phyloP scores from a whole-genome alignment of 2,113 vertebrate genomes.

The Callorhinus ursinus region DNA sequence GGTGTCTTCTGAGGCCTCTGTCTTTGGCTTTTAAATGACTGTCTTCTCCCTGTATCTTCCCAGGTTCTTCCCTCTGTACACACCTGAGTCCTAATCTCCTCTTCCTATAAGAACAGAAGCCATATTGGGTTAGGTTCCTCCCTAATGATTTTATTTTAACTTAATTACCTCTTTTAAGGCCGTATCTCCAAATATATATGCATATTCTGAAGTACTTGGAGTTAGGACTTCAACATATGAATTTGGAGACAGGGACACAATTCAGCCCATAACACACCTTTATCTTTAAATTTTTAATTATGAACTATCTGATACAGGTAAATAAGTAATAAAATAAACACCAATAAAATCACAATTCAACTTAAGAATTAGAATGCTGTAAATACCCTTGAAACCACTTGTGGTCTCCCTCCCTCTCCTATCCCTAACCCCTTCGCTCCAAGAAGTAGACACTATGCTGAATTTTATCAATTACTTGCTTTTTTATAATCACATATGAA shows the following conservation, averaged over 20 bases:
- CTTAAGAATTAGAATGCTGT: not conserved
- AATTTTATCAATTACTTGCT: not conserved
- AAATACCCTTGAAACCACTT: not conserved
- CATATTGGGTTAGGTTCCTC: not conserved
- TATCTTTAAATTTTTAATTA: not conserved
- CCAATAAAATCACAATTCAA: not conserved
- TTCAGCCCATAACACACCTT: not conserved
- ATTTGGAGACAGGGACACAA: not conserved
- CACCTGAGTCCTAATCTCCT: not conserved
- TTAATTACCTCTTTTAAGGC: not conserved
- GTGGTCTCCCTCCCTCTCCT: not conserved
- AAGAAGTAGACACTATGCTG: not conserved
- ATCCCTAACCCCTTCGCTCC: not conserved
- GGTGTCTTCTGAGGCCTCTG: not conserved
- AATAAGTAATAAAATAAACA: not conserved
- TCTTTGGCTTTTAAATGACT: not conserved
- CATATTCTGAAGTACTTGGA: not conserved
- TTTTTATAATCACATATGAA: not conserved
- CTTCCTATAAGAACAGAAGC: not conserved
- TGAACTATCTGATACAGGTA: not conserved
- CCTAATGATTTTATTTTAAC: not conserved
- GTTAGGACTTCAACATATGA: not conserved
- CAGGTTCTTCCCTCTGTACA: not conserved
- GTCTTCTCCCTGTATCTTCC: not conserved
- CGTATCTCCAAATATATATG: not conserved